These are phyloP conservation scores for Morphnarchus princeps DNA, from an alignment of 2,113 vertebrate species.

Conservation along the genomic window DNA sequence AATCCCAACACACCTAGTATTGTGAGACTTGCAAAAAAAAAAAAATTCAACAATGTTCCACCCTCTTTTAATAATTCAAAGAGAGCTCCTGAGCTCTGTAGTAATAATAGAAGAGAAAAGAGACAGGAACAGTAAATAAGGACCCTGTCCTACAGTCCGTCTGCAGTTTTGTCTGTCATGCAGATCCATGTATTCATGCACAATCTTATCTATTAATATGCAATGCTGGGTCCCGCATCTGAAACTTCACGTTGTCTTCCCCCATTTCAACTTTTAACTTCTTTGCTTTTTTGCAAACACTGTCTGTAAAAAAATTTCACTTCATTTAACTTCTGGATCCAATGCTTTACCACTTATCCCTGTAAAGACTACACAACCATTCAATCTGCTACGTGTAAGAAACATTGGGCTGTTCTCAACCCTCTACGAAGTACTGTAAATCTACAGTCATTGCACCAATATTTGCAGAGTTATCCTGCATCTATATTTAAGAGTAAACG, in stretches of 20 bases:
- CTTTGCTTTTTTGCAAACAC: background rate
- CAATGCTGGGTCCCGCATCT: background rate
- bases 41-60: fast-evolving
- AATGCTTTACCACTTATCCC: background rate
- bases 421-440: background rate
- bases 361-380: fast-evolving
- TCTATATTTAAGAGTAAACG: background rate
- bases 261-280: background rate
- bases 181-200: background rate
- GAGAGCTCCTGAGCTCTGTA: background rate
- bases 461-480: background rate
- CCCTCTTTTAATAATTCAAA: background rate
- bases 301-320: background rate
- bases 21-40: background rate
- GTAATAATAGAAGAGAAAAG: background rate
- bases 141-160: fast-evolving
- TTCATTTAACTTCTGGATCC: background rate
- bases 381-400: background rate
- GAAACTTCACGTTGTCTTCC: background rate
- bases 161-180: fast-evolving
- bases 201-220: background rate
- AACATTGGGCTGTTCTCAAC: background rate
- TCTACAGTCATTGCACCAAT: background rate
- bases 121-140: background rate
- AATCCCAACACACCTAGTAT: background rate